phyloP scores from a whole-genome alignment of 1,140 invertebrate species.

The Psilanteris sp. region DNA sequence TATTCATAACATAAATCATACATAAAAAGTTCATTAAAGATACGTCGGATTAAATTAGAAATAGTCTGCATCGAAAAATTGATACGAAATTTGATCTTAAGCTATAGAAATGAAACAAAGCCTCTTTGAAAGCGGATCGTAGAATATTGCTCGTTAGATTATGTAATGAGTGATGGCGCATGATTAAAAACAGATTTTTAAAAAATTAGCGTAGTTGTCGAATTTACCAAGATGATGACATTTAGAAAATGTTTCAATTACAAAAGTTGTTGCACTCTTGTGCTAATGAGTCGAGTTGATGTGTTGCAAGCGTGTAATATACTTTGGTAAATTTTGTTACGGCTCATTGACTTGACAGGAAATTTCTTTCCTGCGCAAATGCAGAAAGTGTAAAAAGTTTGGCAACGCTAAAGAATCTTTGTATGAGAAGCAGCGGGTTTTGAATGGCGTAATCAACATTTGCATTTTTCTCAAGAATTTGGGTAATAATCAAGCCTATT shows the following conservation, averaged over 20 bases:
- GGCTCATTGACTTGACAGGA: constrained; percentile 43
- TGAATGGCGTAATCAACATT: too few species aligned
- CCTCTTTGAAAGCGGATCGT: background rate
- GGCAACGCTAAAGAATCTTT: constrained; percentile 3
- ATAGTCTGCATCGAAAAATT: constrained; percentile 1
- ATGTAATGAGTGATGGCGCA: background rate
- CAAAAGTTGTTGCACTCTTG: constrained; percentile 22
- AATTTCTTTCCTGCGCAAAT: constrained; percentile 48
- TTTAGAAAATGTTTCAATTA: constrained; percentile 19
- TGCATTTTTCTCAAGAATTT: too few species aligned
- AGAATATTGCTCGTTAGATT: constrained; percentile 4
- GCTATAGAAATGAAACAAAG: constrained; percentile 11
- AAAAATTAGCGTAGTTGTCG: background rate
- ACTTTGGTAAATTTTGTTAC: constrained; percentile 20
- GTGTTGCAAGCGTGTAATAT: constrained; percentile 24
- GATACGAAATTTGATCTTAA: constrained; percentile 5
- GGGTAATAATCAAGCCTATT: too few species aligned
- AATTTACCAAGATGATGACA: constrained; percentile 14
- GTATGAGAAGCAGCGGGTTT: too few species aligned
- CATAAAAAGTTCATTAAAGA: constrained; percentile 6
- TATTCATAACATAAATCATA: too few species aligned
- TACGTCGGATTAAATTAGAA: background rate
- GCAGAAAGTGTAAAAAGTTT: constrained; percentile 55
- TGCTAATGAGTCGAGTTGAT: constrained; percentile 22
- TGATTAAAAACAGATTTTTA: constrained; percentile 14